Evolutionary conservation across 1,140 invertebrate genomes (phyloP), one percentile per base, ranked within the genome.

Genomic region (Chlorops oryzae): DNA sequence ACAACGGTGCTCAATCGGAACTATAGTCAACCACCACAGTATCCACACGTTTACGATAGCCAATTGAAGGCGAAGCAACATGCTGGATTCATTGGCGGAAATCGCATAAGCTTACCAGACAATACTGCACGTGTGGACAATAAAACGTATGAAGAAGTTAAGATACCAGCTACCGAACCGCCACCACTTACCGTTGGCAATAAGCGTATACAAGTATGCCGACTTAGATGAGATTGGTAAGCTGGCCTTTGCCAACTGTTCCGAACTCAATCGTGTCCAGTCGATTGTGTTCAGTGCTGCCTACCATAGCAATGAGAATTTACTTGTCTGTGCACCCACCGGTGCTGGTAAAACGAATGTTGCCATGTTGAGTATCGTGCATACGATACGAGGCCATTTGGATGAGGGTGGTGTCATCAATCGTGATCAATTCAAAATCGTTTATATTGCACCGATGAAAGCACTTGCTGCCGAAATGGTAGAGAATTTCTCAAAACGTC

Each of bases 371-470:
- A 82, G 90, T 5, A 85, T 99, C 34, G 78, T 97, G 0, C 88
- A 96, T 74, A 87, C 93, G 61, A 84, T 99, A 10, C 86, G 87
- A 56, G 83, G 89, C 51, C 85, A 96, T 64, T 84, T 94, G 40
- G 81, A 85, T 54, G 78, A 85, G 52, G 81, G 82, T 53, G 82
- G 82, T 46, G 73, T 90, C 3, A 87, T 98, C 48, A 83, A 87
- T 73, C 90, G 87, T 66, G 85, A 96, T 75, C 83, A 93, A 61
- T 99, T 98, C 72, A 98, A 98, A 84, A 96, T 99, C 61, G 88
- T 99, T 17, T 99, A 99, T 74, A 88, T 99, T 48, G 95, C 96
- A 2, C 97, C 97, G 9, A 99, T 99, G 96, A 99, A 99, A 78
- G 96, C 97, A 2, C 73, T 99, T 17, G 96, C 96, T 2, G 85